Evolutionary conservation across 2,888 invertebrate species (phyloP), one percentile per base, ranked within the genome.

Genomic region (Aromia moschata): DNA sequence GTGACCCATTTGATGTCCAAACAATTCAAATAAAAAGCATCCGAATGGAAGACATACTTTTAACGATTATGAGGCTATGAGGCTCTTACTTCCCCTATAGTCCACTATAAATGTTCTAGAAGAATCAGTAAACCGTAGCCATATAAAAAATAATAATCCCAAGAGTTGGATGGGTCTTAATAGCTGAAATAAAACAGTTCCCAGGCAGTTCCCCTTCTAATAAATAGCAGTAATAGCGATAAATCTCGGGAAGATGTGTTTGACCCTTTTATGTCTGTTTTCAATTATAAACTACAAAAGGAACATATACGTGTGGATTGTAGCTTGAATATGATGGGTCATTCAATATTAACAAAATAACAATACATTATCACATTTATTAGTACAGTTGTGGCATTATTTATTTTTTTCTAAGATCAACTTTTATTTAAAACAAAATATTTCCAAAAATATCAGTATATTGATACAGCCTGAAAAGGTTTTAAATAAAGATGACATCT

Each of bases 111-210:
- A 5, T 5, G n/a, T 11, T 11, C 33, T 33, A 2, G 11, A 33
- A 10, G 33, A 33, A 33, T 33, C 33, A 33, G 33, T 33, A 33
- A 33, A 33, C 33, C n/a, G 33, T 33, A 11, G 7, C 33, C 33
- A 33, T 11, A 33, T 33, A 33, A 33, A 33, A 33, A 33, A 33
- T 16, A 51, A 51, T 40, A 18, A 31, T 31, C n/a, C 18, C 20
- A 17, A 12, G 25, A 30, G 9, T 41, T 25, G 9, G 16, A 11
- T 20, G 17, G 11, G 10, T n/a, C 20, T 18, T 43, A 43, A 43
- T 20, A 9, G 20, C 20, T 11, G 20, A 18, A 43, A 43, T 43
- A 20, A 20, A 20, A 20, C 5, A 33, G 33, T 33, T 33, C 33
- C n/a, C 2, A 11, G 33, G 7, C 11, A 33, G 33, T 33, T 33